phyloP scores from a whole-genome alignment of 2,888 invertebrate genomes.

The Heteromurus nitidus region DNA sequence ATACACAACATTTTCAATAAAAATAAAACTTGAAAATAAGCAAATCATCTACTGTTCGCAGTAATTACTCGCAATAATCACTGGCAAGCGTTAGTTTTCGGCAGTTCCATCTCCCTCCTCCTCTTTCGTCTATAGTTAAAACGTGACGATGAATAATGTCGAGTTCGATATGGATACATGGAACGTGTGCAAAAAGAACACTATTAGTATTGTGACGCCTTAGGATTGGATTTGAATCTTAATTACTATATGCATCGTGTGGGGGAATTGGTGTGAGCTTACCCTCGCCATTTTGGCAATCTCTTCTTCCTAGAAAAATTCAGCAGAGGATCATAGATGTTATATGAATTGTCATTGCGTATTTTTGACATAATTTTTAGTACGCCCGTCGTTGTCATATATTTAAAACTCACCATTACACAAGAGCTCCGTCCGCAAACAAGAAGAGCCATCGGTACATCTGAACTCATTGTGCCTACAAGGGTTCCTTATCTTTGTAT shows the following conservation, averaged over 20 bases:
- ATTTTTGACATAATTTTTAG: not conserved
- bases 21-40: not conserved
- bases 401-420: slow-evolving; percentile 65
- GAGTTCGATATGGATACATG: not conserved
- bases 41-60: too few relatives aligned
- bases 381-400: not conserved
- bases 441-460: slow-evolving; percentile 67
- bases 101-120: slow-evolving; percentile 35
- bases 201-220: too few relatives aligned
- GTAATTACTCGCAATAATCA: slow-evolving; percentile 63
- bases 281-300: slow-evolving; percentile 71
- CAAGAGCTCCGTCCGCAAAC: slow-evolving; percentile 66
- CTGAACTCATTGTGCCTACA: slow-evolving; percentile 72
- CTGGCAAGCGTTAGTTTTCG: slow-evolving; percentile 5
- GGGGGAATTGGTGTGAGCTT: not conserved
- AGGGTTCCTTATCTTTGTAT: not conserved
- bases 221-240: too few relatives aligned
- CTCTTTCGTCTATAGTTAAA: slow-evolving; percentile 40
- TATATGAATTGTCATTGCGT: not conserved
- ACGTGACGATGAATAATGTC: slow-evolving; percentile 11
- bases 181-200: too few relatives aligned
- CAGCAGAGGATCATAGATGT: not conserved
- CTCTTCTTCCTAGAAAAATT: slow-evolving; percentile 42
- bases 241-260: not conserved
- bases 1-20: slow-evolving; percentile 9